Percentiles rank a stretch among this genome's conserved stretches.
Evolutionary conservation across 2,888 invertebrate species (phyloP).

Genomic region (Endotricha flammealis): DNA sequence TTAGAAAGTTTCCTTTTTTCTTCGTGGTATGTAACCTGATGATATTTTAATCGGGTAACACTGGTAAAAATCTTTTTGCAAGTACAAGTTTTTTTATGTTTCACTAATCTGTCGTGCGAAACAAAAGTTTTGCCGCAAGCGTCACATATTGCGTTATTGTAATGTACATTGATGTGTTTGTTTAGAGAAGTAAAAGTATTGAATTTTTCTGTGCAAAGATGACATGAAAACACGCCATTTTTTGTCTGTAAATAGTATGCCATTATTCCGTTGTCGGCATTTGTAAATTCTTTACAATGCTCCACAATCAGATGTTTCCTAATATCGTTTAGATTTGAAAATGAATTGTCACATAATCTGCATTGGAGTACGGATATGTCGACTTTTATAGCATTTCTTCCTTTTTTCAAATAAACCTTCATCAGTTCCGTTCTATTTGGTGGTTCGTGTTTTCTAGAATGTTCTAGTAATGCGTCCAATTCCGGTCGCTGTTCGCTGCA

Average conservation of each 20-base stretch:
- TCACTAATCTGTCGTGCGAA: slow-evolving; percentile 18
- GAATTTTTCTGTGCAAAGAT: slow-evolving; percentile 20
- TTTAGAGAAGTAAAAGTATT: slow-evolving; percentile 23
- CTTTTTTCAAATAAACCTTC: slow-evolving; percentile 25
- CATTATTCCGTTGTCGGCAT: slow-evolving; percentile 25
- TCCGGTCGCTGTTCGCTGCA: slow-evolving; percentile 24
- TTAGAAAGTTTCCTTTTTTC: slow-evolving; percentile 18
- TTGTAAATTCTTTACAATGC: slow-evolving; percentile 23
- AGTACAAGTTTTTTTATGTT: slow-evolving; percentile 20
- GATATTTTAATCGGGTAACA: slow-evolving; percentile 21
- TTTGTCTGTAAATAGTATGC: slow-evolving; percentile 19
- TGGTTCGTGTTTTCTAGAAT: slow-evolving; percentile 11
- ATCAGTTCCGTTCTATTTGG: slow-evolving; percentile 16
- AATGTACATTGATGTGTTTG: slow-evolving; percentile 24
- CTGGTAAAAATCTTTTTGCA: slow-evolving; percentile 19
- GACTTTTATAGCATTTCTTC: slow-evolving; percentile 29
- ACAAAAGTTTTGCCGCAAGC: slow-evolving; percentile 23
- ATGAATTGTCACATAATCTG: slow-evolving; percentile 21
- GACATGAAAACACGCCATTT: slow-evolving; percentile 20
- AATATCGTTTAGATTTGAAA: slow-evolving; percentile 20
- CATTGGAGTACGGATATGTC: slow-evolving; percentile 30
- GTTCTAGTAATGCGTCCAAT: slow-evolving; percentile 14
- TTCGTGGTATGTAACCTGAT: slow-evolving; percentile 20
- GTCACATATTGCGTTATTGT: slow-evolving; percentile 23
- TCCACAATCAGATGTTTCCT: slow-evolving; percentile 20